Evolutionary conservation across 2,797 vertebrate species (phyloP).

Genomic region (Trachurus trachurus): DNA sequence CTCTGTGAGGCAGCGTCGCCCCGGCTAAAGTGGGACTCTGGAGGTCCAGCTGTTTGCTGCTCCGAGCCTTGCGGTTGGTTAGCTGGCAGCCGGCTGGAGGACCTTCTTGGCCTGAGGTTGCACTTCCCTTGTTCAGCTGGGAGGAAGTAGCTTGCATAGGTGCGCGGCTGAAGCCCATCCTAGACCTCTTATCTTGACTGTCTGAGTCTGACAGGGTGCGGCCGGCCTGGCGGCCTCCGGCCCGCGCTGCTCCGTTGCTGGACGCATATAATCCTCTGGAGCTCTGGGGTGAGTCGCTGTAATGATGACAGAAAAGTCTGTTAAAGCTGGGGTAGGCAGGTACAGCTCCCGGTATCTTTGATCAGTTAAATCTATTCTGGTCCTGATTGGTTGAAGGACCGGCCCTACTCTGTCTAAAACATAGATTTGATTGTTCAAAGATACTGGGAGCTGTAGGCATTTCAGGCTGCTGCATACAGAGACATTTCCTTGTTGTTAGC

Average conservation of each 20-base stretch:
- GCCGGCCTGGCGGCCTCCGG: constrained; percentile 87
- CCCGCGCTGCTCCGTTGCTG: constrained; percentile 84
- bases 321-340: neutral
- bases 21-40: constrained; percentile 77
- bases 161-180: constrained; percentile 86
- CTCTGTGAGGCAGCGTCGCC: constrained; percentile 62
- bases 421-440: too few relatives aligned
- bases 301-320: constrained; percentile 60
- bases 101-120: constrained; percentile 82
- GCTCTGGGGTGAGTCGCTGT: constrained; percentile 88
- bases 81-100: constrained; percentile 84
- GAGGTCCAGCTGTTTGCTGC: constrained; percentile 85
- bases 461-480: too few relatives aligned
- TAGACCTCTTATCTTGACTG: constrained; percentile 85
- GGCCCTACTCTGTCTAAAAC: too few relatives aligned
- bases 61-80: constrained; percentile 86
- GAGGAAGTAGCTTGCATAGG: constrained; percentile 87
- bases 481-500: too few relatives aligned
- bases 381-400: too few relatives aligned
- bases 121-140: constrained; percentile 79
- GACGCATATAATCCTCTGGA: constrained; percentile 90
- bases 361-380: too few relatives aligned
- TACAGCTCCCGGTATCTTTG: too few relatives aligned
- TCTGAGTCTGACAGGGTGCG: constrained; percentile 88
- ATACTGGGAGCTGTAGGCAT: too few relatives aligned